Conservation (phyloP, 2,888 invertebrate genomes). For the Lordiphosa andalusiaca region DNA sequence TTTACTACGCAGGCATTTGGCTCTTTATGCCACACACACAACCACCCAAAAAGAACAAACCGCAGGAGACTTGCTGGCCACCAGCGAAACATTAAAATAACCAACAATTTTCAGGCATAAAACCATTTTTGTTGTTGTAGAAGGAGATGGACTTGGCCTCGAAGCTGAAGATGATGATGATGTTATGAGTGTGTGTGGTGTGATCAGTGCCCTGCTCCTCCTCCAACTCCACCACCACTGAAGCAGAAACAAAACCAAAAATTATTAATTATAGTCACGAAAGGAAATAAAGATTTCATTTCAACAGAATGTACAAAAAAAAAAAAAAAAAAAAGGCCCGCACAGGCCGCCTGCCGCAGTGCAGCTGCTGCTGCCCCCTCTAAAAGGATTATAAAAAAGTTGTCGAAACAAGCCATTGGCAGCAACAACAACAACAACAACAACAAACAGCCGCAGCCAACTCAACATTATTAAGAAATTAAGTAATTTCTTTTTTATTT, state of each 20-base stretch:
- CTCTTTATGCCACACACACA: slow-evolving; percentile 42
- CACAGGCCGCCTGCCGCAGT: slow-evolving; percentile 62
- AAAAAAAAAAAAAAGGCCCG: slow-evolving; percentile 49
- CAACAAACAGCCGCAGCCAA: slow-evolving; percentile 18
- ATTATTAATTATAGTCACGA: slow-evolving; percentile 79
- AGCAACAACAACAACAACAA: slow-evolving; percentile 18
- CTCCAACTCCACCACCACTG: slow-evolving; percentile 5
- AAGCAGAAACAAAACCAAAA: slow-evolving; percentile 52
- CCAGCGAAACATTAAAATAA: slow-evolving; percentile 53
- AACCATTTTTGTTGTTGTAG: slow-evolving; percentile 58
- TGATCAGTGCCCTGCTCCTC: slow-evolving; percentile 56
- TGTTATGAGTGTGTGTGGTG: slow-evolving; percentile 59
- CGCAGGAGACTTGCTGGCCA: slow-evolving; percentile 73
- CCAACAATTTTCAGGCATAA: slow-evolving; percentile 65
- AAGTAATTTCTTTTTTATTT: slow-evolving; percentile 75
- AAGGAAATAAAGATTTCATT: slow-evolving; percentile 77
- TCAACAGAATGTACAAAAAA: slow-evolving; percentile 70
- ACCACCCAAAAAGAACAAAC: slow-evolving; percentile 61
- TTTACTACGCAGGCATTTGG: slow-evolving; percentile 60
- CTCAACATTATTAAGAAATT: slow-evolving; percentile 72
- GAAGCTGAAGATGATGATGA: slow-evolving; percentile 24
- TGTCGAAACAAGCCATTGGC: slow-evolving; percentile 71
- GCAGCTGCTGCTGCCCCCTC: slow-evolving; percentile 46
- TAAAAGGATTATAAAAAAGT: slow-evolving; percentile 74
- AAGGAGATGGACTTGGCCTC: slow-evolving; percentile 19